Base-by-base conservation (phyloP, 2,113 vertebrate species). In the Ophiodon elongatus region DNA sequence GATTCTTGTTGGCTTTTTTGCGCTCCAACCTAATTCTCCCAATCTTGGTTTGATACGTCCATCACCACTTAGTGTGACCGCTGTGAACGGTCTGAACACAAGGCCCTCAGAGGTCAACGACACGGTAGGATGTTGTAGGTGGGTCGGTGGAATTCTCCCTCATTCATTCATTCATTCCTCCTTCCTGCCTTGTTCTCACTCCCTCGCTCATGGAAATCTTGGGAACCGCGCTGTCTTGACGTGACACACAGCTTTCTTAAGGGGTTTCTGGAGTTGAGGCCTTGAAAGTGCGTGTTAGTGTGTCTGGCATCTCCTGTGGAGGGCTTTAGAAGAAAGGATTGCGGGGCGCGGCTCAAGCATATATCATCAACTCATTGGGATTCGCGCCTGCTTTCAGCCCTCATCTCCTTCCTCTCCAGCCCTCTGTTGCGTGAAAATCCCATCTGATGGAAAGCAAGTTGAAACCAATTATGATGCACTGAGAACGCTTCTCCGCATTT, bases 311-410 rank as follows among this genome's bases (percentile, higher is more conserved):
- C 78, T 57, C 73, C 60, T 56, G 37, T 6, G 0, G 47, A 73
- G 68, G n/a, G 66, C 76, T 78, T 78, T 45, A 35, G 76, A 21
- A 60, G 66, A 64, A 54, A 79, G 37, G 79, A 85, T 65, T 37
- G 73, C 60, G 1, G 72, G 17, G 29, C 39, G 25, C 50, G 77
- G 81, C 73, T 79, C 60, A 69, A 52, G 80, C 71, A 70, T 88
- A 23, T 78, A 86, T 85, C 70, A 75, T 64, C 25, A 43, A 6
- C 86, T 91, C 86, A 89, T 86, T 91, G 84, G 79, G 75, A 91
- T 91, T 88, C 90, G 65, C 56, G 70, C 80, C 84, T 50, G 25
- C 80, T 57, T 39, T 25, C 62, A 33, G 50, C 56, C 56, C 88
- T 74, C 78, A 43, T 75, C 79, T 47, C 65, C 64, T 65, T 73